Evolutionary conservation across 2,113 vertebrate genomes (phyloP).

Genomic region (Hippocampus barbouri): DNA sequence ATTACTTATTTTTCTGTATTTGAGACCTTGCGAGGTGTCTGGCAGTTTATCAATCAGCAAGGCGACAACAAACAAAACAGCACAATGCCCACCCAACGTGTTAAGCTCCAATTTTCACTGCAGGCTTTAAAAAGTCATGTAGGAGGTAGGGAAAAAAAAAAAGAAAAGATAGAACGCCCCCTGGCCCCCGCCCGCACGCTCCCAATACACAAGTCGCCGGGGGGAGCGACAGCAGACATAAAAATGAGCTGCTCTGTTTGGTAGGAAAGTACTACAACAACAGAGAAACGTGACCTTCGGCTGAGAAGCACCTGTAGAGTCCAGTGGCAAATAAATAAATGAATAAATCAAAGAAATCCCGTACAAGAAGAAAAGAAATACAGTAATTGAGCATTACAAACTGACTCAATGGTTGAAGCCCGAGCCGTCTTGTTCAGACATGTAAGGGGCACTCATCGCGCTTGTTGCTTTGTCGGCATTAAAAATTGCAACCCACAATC

Average conservation of each 20-base stretch:
- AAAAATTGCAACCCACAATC: slow-evolving; percentile 28
- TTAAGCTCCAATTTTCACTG: not conserved
- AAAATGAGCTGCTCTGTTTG: slow-evolving; percentile 77
- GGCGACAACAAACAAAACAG: not conserved
- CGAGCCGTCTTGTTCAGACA: too few species aligned
- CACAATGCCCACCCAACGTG: not conserved
- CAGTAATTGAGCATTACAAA: not conserved
- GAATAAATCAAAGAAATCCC: not conserved
- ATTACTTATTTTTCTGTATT: not conserved
- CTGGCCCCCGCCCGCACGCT: not conserved
- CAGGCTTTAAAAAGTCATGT: not conserved
- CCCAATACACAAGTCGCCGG: not conserved
- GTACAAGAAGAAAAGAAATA: not conserved
- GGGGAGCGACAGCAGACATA: slow-evolving; percentile 73
- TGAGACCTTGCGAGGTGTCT: slow-evolving; percentile 64
- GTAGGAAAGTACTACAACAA: slow-evolving; percentile 67
- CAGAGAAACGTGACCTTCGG: slow-evolving; percentile 25
- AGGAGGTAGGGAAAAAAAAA: not conserved
- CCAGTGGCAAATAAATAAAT: slow-evolving; percentile 49
- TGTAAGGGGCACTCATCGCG: too few species aligned
- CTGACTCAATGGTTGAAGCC: not conserved
- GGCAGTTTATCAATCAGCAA: slow-evolving; percentile 46
- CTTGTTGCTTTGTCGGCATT: slow-evolving; percentile 18
- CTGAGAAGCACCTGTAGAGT: slow-evolving; percentile 52
- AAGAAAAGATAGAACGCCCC: not conserved